phyloP scores from a whole-genome alignment of 2,113 vertebrate genomes.

The cattle (Bos taurus) region ARS-UCD2.0 NC_037352.1:30148501-30149000 shows the following conservation, averaged over 20 bases:
- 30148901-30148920: conserved; percentile 99
- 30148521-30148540: not conserved
- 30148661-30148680: conserved; percentile 11
- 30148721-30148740: not conserved
- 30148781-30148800: not conserved
- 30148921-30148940: conserved; percentile 98
- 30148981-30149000: conserved; percentile 91
- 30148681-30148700: not conserved
- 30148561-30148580: not conserved
- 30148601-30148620: not conserved
- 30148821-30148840: not conserved
- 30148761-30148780: not conserved
- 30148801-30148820: not conserved
- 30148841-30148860: conserved; percentile 65
- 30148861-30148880: conserved; percentile 81
- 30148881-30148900: conserved; percentile 86
- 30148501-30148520: not conserved
- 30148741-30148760: not conserved
- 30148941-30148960: conserved; percentile 91
- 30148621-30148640: not conserved
- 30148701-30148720: conserved; percentile 68
- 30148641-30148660: conserved; percentile 29
- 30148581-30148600: not conserved
- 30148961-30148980: conserved; percentile 92
- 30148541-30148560: not conserved